These are phyloP conservation scores for Vespertilio murinus DNA, from an alignment of 2,797 vertebrate species.

Conservation along the genomic window DNA sequence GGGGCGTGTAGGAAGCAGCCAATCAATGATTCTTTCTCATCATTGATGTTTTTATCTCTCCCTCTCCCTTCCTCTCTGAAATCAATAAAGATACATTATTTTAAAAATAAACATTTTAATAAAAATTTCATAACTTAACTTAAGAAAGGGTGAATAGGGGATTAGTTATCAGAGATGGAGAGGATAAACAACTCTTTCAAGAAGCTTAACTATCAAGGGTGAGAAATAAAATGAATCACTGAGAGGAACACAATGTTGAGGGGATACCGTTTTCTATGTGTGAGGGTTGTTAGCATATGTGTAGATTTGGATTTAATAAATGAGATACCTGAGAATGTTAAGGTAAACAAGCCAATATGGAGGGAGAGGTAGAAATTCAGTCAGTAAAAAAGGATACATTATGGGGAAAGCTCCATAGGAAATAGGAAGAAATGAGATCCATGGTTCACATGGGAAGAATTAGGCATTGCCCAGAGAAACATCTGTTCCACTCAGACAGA, in stretches of 20 bases:
- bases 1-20: too few relatives aligned
- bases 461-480: conserved; percentile 6
- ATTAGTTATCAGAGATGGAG: neutral
- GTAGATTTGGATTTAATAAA: neutral
- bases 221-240: conserved; percentile 13
- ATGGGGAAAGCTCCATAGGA: neutral
- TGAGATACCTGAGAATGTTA: neutral
- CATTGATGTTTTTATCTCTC: too few relatives aligned
- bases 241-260: neutral
- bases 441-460: neutral
- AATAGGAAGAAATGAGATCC: neutral
- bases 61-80: too few relatives aligned
- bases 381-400: conserved; percentile 1
- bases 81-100: too few relatives aligned
- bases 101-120: too few relatives aligned
- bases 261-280: neutral
- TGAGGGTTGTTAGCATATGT: neutral
- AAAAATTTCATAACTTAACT: too few relatives aligned
- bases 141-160: neutral
- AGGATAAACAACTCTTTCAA: conserved; percentile 21
- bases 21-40: too few relatives aligned
- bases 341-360: neutral
- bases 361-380: neutral
- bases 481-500: neutral
- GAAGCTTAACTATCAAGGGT: neutral